Conservation (phyloP, 2,888 invertebrate genomes). For the Ophion slaviceki region DNA sequence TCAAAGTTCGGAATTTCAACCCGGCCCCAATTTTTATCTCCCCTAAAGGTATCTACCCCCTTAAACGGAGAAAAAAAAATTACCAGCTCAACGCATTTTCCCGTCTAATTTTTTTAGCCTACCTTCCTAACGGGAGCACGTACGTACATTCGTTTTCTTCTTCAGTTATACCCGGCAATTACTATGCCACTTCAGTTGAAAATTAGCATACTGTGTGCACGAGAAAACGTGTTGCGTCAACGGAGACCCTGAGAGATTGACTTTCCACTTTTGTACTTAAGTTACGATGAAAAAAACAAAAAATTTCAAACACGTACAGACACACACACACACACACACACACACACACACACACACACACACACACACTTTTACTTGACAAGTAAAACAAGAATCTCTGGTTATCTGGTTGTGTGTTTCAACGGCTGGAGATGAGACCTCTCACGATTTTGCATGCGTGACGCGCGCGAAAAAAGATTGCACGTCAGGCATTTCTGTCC, state of each 20-base stretch:
- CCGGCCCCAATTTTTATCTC: too few relatives aligned
- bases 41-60: too few relatives aligned
- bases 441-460: constrained; percentile 55
- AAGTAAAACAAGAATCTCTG: constrained; percentile 27
- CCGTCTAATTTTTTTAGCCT: neutral
- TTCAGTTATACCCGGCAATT: constrained; percentile 33
- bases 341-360: neutral
- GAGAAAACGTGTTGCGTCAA: constrained; percentile 42
- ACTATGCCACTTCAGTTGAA: constrained; percentile 25
- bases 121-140: constrained; percentile 11
- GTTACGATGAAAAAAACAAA: constrained; percentile 11
- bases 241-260: constrained; percentile 43
- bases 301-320: neutral
- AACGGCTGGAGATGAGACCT: constrained; percentile 36
- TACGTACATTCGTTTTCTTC: constrained; percentile 20
- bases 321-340: neutral
- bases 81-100: neutral
- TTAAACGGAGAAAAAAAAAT: neutral
- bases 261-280: constrained; percentile 25
- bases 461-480: constrained; percentile 42
- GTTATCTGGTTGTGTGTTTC: constrained; percentile 9
- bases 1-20: too few relatives aligned
- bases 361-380: neutral
- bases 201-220: constrained; percentile 22
- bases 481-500: constrained; percentile 4